These are phyloP conservation scores for Brachionus sp. DNA, from an alignment of 1,140 invertebrate genomes.

Conservation along the genomic window DNA sequence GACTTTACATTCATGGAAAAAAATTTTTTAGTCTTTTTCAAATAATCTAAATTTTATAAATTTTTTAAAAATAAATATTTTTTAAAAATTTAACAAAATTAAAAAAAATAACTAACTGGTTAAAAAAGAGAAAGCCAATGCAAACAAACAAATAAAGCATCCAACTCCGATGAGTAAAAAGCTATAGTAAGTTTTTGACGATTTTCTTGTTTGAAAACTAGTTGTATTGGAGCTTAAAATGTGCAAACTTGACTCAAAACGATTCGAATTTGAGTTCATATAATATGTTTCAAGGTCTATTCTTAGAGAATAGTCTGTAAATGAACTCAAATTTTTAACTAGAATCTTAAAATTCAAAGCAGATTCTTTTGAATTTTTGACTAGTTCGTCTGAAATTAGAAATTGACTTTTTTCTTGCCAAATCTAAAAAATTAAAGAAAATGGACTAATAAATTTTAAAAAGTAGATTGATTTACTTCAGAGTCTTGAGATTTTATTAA, in stretches of 20 bases:
- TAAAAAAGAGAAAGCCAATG: background rate
- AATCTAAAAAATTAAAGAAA: background rate
- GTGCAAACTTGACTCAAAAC: background rate
- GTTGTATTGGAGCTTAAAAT: background rate
- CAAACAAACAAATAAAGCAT: background rate
- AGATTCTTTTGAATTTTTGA: background rate
- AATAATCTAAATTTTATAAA: too few relatives aligned
- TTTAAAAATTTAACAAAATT: background rate
- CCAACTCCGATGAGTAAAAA: background rate
- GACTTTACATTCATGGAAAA: background rate
- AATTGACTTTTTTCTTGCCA: background rate
- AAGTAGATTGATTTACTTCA: background rate
- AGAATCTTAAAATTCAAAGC: background rate
- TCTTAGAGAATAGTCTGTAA: slow-evolving; percentile 29
- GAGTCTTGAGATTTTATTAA: background rate
- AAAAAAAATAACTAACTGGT: background rate
- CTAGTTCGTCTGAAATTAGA: background rate
- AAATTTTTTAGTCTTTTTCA: background rate
- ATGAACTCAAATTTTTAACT: background rate
- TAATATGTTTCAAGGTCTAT: slow-evolving; percentile 24
- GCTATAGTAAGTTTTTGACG: background rate
- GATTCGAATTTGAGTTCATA: background rate
- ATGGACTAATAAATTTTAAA: background rate
- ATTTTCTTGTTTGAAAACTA: slow-evolving; percentile 14
- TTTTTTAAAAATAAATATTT: background rate